Conservation (phyloP, 64 coral and sea anemone species). For the Dendrophyllia cribrosa region DNA sequence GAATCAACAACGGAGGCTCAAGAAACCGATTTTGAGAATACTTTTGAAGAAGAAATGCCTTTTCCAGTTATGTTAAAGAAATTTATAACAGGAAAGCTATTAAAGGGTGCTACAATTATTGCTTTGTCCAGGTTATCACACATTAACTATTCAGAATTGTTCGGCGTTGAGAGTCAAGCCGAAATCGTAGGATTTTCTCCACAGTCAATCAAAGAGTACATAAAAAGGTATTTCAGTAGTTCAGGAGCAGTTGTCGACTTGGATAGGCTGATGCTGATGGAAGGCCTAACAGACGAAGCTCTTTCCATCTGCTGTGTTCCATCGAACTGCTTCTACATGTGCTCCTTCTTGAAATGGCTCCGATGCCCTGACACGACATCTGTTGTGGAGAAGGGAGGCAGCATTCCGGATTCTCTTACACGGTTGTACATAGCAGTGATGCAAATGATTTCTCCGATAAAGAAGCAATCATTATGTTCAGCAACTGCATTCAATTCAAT, state of each 20-base stretch:
- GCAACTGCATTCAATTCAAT: no score
- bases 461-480: background rate
- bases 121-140: background rate
- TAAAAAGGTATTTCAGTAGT: background rate
- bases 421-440: background rate
- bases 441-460: background rate
- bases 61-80: background rate
- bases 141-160: background rate
- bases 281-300: background rate
- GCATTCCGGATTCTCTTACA: background rate
- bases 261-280: background rate
- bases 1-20: background rate
- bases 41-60: slow-evolving; percentile 23
- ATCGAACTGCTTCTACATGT: slow-evolving; percentile 10
- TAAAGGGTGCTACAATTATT: background rate
- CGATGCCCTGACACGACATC: background rate
- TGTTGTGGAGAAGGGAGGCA: background rate
- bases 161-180: background rate
- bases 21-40: background rate
- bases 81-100: background rate
- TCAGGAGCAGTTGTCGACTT: background rate
- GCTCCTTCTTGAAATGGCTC: background rate
- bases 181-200: slow-evolving; percentile 15
- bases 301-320: slow-evolving; percentile 20
- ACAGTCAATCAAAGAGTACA: background rate